phyloP scores from a whole-genome alignment of 1,140 invertebrate genomes.

The Drosophila bifasciata region DNA sequence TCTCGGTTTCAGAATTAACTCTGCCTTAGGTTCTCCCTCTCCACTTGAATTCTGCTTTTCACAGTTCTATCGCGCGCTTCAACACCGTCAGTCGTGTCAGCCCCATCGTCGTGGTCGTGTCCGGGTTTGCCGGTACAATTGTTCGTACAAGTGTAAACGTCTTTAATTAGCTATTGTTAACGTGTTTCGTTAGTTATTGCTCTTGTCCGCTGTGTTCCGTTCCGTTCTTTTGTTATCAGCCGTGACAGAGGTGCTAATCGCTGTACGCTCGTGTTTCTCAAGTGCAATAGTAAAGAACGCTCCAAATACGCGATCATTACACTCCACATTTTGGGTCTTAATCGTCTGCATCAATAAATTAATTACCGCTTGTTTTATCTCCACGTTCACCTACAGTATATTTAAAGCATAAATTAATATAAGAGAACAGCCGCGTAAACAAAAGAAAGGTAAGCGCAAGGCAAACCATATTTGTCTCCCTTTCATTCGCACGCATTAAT shows the following conservation, averaged over 20 bases:
- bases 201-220: constrained; percentile 12
- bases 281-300: constrained; percentile 36
- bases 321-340: constrained; percentile 10
- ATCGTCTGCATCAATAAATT: constrained; percentile 64
- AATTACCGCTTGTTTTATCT: constrained; percentile 47
- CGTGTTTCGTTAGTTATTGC: constrained; percentile 12
- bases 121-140: constrained; percentile 7
- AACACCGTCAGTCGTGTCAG: constrained; percentile 39
- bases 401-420: constrained; percentile 56
- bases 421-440: constrained; percentile 5
- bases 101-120: background rate
- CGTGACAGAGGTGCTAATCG: constrained; percentile 44
- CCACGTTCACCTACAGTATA: background rate
- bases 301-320: constrained; percentile 9
- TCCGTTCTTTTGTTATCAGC: constrained; percentile 36
- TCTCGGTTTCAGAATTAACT: background rate
- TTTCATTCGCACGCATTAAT: constrained; percentile 16
- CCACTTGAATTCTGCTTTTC: background rate
- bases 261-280: constrained; percentile 4
- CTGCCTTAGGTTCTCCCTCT: constrained; percentile 3
- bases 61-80: constrained; percentile 51
- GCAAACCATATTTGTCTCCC: constrained; percentile 3
- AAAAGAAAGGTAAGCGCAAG: constrained; percentile 29
- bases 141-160: constrained; percentile 23
- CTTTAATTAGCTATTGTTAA: constrained; percentile 38